Evolutionary conservation across 2,888 invertebrate species (phyloP).

Genomic region (Tipula lateralis): DNA sequence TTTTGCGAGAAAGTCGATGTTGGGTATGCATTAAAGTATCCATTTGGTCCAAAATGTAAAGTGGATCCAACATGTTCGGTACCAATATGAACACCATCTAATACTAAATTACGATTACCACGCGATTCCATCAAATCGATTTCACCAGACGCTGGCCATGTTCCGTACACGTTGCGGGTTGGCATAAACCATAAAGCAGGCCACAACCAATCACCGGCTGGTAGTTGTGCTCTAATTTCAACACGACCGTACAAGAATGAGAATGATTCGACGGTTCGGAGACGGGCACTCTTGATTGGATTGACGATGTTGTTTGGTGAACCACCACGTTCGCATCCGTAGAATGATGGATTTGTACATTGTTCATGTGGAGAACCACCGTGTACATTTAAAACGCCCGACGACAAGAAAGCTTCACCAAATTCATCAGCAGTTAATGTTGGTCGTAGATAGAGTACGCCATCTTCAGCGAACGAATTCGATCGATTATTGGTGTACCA

Average conservation of each 20-base stretch:
- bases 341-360: slow-evolving; percentile 55
- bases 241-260: slow-evolving; percentile 61
- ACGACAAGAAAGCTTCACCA: slow-evolving; percentile 53
- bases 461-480: slow-evolving; percentile 58
- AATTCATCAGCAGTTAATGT: slow-evolving; percentile 55
- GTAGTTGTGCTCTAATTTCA: slow-evolving; percentile 62
- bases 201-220: slow-evolving; percentile 62
- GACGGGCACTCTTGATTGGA: slow-evolving; percentile 62
- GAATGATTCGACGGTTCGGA: slow-evolving; percentile 60
- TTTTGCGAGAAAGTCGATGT: background rate
- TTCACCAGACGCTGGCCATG: slow-evolving; percentile 68
- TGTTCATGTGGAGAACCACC: slow-evolving; percentile 60
- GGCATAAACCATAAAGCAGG: slow-evolving; percentile 69
- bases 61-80: slow-evolving; percentile 57
- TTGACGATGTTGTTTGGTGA: slow-evolving; percentile 54
- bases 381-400: slow-evolving; percentile 54
- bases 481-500: slow-evolving; percentile 61
- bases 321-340: slow-evolving; percentile 57
- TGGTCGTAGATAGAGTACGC: slow-evolving; percentile 56
- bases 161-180: slow-evolving; percentile 57
- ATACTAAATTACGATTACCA: slow-evolving; percentile 55
- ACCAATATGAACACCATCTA: slow-evolving; percentile 54
- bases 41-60: slow-evolving; percentile 63
- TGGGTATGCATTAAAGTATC: slow-evolving; percentile 47
- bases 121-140: slow-evolving; percentile 65